A percentile compares a stretch with the other conserved stretches of the same genome.
These are phyloP conservation scores for Procavia capensis DNA, from an alignment of 2,113 vertebrate species.

Conservation along the genomic window DNA sequence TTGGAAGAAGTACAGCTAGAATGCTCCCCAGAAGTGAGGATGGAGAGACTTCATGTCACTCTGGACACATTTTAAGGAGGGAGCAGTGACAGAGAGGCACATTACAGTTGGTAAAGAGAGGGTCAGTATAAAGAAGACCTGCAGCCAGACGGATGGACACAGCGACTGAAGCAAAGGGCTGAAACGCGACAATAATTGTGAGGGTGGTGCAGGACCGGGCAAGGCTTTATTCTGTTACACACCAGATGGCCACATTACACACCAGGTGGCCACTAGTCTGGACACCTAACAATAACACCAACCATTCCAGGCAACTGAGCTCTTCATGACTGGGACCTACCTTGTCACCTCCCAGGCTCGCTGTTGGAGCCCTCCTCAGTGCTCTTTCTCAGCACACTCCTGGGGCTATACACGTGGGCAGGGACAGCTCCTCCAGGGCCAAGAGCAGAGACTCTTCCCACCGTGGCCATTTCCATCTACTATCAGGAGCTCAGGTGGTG, in stretches of 20 bases:
- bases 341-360: background rate
- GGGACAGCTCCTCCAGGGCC: accelerated
- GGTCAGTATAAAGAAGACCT: no score
- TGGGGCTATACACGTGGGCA: accelerated
- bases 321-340: background rate
- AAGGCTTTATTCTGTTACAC: background rate
- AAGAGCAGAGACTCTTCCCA: background rate
- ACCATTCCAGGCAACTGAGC: background rate
- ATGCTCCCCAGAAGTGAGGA: background rate
- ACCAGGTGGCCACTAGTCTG: background rate
- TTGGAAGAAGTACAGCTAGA: background rate
- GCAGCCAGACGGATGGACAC: background rate
- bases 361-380: accelerated
- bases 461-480: accelerated
- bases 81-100: background rate
- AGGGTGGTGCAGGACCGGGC: background rate
- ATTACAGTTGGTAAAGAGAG: no score
- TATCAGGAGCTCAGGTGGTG: no score
- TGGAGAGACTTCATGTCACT: background rate
- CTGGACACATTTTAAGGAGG: background rate
- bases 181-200: background rate
- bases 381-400: accelerated
- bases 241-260: no score
- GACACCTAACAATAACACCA: background rate
- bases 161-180: background rate